phyloP scores from a whole-genome alignment of 2,797 vertebrate species.

The Silurus lanzhouensis region DNA sequence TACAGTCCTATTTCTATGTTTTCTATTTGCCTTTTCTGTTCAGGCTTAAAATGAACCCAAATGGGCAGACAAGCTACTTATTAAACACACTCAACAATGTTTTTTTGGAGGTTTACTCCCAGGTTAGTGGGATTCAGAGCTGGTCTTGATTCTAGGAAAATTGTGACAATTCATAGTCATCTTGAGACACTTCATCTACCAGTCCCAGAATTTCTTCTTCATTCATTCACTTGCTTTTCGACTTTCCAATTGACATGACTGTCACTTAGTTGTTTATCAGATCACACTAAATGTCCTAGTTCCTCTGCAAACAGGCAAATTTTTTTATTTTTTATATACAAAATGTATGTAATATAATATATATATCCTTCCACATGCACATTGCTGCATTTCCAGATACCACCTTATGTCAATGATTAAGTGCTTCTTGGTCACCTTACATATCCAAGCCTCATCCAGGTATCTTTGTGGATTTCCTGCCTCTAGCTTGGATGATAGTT shows the following conservation, averaged over 20 bases:
- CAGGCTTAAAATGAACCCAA: neutral
- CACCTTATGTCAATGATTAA: neutral
- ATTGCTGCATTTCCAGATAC: neutral
- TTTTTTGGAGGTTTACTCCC: no score
- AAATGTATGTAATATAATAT: no score
- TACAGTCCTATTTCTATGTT: neutral
- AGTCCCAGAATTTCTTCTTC: neutral
- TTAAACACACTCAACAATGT: neutral
- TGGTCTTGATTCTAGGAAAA: neutral
- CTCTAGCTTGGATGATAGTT: neutral
- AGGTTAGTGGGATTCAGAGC: neutral
- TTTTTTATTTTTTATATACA: no score
- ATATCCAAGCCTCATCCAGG: neutral
- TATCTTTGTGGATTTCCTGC: neutral
- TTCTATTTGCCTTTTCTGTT: neutral
- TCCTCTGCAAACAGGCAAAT: neutral
- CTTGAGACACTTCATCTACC: no score
- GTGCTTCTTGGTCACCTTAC: neutral
- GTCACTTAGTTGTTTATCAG: neutral
- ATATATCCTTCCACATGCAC: neutral
- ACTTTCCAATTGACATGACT: neutral
- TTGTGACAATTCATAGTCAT: neutral
- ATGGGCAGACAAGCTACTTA: neutral
- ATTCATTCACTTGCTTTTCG: neutral
- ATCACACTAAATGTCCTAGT: neutral